phyloP scores from a whole-genome alignment of 2,113 vertebrate species.

The Phyllostomus discolor region DNA sequence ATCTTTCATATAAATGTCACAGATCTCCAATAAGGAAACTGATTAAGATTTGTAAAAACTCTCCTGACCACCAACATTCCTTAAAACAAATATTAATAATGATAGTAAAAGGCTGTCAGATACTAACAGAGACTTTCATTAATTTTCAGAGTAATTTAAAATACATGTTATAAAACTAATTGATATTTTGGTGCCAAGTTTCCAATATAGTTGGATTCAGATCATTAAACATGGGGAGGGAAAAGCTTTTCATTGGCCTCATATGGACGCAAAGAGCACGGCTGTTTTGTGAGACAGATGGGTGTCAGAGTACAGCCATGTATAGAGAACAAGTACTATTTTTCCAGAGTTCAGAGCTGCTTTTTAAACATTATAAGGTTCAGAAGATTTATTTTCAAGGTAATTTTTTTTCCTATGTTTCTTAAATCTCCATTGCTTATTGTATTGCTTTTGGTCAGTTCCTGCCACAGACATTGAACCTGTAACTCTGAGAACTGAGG shows the following conservation, averaged over 20 bases:
- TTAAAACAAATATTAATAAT: neutral
- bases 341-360: neutral
- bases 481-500: constrained; percentile 66
- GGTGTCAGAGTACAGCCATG: neutral
- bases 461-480: constrained; percentile 59
- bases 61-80: neutral
- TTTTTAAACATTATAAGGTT: neutral
- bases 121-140: neutral
- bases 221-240: neutral
- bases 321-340: neutral
- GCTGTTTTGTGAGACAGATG: neutral
- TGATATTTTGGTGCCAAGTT: neutral
- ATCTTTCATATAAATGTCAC: neutral
- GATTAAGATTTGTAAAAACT: neutral
- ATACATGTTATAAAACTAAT: neutral
- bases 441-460: constrained; percentile 53
- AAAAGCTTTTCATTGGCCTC: neutral
- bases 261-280: neutral
- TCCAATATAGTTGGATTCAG: neutral
- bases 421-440: constrained; percentile 20
- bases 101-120: neutral
- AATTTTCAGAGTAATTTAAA: constrained; percentile 7
- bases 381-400: constrained; percentile 29
- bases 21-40: neutral
- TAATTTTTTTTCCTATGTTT: neutral